phyloP scores from a whole-genome alignment of 2,888 invertebrate species.

The Schizotus pectinicornis region DNA sequence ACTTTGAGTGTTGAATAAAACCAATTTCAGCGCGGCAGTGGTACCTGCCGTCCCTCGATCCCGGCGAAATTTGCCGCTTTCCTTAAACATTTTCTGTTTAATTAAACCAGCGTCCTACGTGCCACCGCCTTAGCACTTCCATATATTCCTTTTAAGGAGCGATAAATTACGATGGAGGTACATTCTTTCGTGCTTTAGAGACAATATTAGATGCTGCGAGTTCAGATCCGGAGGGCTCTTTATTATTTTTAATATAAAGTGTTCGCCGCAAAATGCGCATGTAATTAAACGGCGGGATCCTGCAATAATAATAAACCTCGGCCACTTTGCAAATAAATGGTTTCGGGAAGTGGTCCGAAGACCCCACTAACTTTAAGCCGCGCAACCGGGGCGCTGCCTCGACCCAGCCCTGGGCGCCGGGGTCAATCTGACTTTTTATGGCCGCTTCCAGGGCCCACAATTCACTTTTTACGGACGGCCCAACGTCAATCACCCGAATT shows the following conservation, averaged over 20 bases:
- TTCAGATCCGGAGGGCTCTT: slow-evolving; percentile 18
- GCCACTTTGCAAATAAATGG: slow-evolving; percentile 19
- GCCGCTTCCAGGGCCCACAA: too few relatives aligned
- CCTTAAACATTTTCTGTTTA: slow-evolving; percentile 31
- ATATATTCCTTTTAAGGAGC: slow-evolving; percentile 39
- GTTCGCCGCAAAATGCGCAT: slow-evolving; percentile 18
- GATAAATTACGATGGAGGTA: slow-evolving; percentile 35
- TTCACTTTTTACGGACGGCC: too few relatives aligned
- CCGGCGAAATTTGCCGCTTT: slow-evolving; percentile 12
- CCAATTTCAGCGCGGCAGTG: slow-evolving; percentile 5
- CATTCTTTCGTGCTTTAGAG: slow-evolving; percentile 33
- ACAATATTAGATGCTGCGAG: slow-evolving; percentile 30
- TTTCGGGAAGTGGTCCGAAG: too few relatives aligned
- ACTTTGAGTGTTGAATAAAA: slow-evolving; percentile 2
- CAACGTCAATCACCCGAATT: too few relatives aligned
- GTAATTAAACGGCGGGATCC: slow-evolving; percentile 16
- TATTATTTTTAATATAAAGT: slow-evolving; percentile 24
- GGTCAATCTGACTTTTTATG: too few relatives aligned
- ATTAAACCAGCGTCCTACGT: slow-evolving; percentile 35
- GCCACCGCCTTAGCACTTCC: slow-evolving; percentile 34
- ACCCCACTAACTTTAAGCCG: too few relatives aligned
- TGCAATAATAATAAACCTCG: slow-evolving; percentile 10
- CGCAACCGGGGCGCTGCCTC: too few relatives aligned
- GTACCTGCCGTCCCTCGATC: background rate
- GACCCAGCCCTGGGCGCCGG: too few relatives aligned